Percentiles rank a stretch among this genome's conserved stretches.
Evolutionary conservation across 2,888 invertebrate species (phyloP).

Genomic region (Steinernema hermaphroditum): DNA sequence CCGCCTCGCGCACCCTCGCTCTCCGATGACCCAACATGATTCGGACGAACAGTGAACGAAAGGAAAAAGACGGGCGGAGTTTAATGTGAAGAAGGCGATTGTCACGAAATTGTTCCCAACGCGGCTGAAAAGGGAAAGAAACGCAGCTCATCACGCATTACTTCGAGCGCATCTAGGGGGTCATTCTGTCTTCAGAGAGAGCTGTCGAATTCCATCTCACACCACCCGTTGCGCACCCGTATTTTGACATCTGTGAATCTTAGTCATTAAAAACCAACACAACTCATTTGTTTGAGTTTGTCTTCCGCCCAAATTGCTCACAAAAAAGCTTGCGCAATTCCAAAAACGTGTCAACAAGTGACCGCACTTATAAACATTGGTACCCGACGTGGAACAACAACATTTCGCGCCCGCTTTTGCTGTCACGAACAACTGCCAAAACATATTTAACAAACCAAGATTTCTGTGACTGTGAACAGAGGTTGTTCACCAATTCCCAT

Average conservation of each 20-base stretch:
- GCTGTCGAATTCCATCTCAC: too few species aligned
- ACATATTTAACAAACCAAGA: too few species aligned
- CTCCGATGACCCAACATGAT: background rate
- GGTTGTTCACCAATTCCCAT: too few species aligned
- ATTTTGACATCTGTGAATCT: too few species aligned
- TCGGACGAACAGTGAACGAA: constrained; percentile 27
- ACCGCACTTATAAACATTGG: background rate
- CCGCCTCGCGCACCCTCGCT: constrained; percentile 7
- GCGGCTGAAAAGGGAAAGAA: background rate
- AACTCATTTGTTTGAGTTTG: background rate
- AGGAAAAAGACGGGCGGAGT: constrained; percentile 29
- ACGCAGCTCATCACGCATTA: background rate
- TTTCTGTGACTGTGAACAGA: too few species aligned
- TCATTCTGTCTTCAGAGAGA: too few species aligned
- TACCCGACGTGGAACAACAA: background rate
- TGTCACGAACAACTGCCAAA: background rate
- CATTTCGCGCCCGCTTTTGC: background rate
- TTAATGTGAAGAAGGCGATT: constrained; percentile 21
- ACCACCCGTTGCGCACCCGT: too few species aligned
- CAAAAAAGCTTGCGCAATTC: background rate
- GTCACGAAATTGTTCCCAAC: constrained; percentile 25
- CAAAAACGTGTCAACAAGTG: constrained; percentile 5
- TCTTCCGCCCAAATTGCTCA: background rate
- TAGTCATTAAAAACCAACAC: background rate
- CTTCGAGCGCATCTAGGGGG: background rate